phyloP scores from a whole-genome alignment of 2,797 vertebrate species.

The Smutsia gigantea region DNA sequence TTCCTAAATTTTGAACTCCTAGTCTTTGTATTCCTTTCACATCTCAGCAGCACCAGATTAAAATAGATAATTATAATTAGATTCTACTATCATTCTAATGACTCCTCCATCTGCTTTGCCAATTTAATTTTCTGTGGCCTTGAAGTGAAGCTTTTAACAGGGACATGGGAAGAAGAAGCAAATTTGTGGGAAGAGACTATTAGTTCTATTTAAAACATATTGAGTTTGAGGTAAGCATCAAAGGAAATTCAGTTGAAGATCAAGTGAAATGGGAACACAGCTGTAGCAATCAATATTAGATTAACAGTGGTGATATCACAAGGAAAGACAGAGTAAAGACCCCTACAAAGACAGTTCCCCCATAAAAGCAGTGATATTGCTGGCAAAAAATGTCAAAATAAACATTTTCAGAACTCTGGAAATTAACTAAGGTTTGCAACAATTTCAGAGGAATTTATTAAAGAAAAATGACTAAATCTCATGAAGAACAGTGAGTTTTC shows the following conservation, averaged over 20 bases:
- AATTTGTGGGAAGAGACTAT: constrained; percentile 27
- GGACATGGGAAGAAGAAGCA: constrained; percentile 23
- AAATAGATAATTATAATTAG: constrained; percentile 70
- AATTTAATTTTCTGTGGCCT: constrained; percentile 61
- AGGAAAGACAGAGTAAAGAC: background rate
- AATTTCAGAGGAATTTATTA: constrained; percentile 7
- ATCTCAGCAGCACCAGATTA: constrained; percentile 51
- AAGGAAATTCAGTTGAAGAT: constrained; percentile 53
- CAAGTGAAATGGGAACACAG: constrained; percentile 58
- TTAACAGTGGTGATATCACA: background rate
- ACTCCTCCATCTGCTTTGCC: constrained; percentile 53
- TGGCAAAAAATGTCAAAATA: constrained; percentile 13
- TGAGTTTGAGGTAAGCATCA: constrained; percentile 43
- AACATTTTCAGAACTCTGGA: constrained; percentile 25
- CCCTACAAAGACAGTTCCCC: background rate
- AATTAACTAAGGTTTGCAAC: background rate
- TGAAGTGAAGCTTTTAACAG: constrained; percentile 48
- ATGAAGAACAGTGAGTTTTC: background rate
- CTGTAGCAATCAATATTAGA: constrained; percentile 53
- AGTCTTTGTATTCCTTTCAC: constrained; percentile 66
- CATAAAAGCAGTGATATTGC: background rate
- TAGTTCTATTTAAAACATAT: constrained; percentile 66
- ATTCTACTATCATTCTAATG: constrained; percentile 59
- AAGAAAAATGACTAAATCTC: constrained; percentile 33
- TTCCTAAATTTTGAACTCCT: constrained; percentile 37